Conservation (phyloP, 2,888 invertebrate genomes). For the Blastobasis adustella region DNA sequence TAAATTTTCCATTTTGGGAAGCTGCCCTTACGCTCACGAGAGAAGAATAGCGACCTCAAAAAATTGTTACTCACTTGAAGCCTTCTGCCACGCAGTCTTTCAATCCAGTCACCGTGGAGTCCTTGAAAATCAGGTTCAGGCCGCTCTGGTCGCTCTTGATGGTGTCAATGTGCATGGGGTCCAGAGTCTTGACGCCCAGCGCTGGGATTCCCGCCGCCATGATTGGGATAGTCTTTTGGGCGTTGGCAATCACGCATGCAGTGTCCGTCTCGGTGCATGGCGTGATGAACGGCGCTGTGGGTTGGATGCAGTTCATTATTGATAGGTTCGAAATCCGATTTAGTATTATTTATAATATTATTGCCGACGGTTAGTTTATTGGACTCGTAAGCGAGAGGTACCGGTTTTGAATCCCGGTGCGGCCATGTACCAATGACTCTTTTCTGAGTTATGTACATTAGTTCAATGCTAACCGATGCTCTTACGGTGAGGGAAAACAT, state of each 20-base stretch:
- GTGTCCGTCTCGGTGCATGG: constrained; percentile 46
- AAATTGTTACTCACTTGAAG: constrained; percentile 41
- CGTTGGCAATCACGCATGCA: constrained; percentile 35
- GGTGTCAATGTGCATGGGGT: constrained; percentile 42
- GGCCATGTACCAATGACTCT: too few relatives aligned
- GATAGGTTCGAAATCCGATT: not conserved
- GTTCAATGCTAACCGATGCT: too few relatives aligned
- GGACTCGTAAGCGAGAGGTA: too few relatives aligned
- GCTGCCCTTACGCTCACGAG: too few relatives aligned
- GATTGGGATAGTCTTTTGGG: constrained; percentile 39
- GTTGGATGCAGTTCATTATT: not conserved
- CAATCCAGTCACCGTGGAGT: constrained; percentile 46
- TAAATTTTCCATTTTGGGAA: too few relatives aligned
- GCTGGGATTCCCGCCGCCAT: constrained; percentile 44
- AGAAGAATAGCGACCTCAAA: not conserved
- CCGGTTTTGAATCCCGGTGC: too few relatives aligned
- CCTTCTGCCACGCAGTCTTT: constrained; percentile 42
- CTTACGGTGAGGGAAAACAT: too few relatives aligned
- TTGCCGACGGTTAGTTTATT: not conserved
- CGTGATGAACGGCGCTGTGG: constrained; percentile 49
- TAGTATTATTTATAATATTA: not conserved
- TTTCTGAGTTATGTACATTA: too few relatives aligned
- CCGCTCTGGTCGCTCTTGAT: constrained; percentile 44
- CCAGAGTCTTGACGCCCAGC: constrained; percentile 41
- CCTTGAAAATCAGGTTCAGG: constrained; percentile 37